phyloP scores from a whole-genome alignment of 2,113 vertebrate genomes.

The Dendrocopos noguchii region DNA sequence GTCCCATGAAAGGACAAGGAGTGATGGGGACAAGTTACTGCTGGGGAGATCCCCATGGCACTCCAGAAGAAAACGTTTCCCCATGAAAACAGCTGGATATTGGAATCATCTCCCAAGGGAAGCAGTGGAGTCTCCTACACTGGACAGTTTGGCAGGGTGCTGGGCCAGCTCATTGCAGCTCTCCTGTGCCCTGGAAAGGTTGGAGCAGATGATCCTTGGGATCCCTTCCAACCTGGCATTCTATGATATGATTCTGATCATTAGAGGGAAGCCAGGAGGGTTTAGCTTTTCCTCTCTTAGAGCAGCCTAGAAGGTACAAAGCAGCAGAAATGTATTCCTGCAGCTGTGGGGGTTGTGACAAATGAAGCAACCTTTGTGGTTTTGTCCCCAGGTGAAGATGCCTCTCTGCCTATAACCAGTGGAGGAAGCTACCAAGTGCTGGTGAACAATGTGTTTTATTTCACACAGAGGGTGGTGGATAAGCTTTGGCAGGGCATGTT shows the following conservation, averaged over 20 bases:
- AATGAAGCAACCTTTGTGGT: neutral
- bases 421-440: conserved; percentile 95
- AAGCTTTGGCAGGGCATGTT: conserved; percentile 99
- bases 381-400: conserved; percentile 89
- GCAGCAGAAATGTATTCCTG: neutral
- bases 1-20: too few relatives aligned
- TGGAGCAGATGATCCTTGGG: too few relatives aligned
- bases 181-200: too few relatives aligned
- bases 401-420: conserved; percentile 92
- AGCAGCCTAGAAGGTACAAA: neutral
- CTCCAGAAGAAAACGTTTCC: too few relatives aligned
- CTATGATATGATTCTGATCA: neutral
- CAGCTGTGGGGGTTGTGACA: neutral
- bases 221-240: too few relatives aligned
- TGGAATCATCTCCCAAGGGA: too few relatives aligned
- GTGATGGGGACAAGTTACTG: too few relatives aligned
- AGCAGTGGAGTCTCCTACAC: too few relatives aligned
- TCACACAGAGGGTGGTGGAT: conserved; percentile 96
- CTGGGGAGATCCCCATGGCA: too few relatives aligned
- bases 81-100: too few relatives aligned
- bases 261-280: neutral
- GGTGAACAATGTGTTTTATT: conserved; percentile 99
- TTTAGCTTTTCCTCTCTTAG: neutral
- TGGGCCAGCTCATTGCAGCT: too few relatives aligned
- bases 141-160: too few relatives aligned